These are phyloP conservation scores for Drosophila paranaensis DNA, from an alignment of 2,888 invertebrate species.

Conservation along the genomic window DNA sequence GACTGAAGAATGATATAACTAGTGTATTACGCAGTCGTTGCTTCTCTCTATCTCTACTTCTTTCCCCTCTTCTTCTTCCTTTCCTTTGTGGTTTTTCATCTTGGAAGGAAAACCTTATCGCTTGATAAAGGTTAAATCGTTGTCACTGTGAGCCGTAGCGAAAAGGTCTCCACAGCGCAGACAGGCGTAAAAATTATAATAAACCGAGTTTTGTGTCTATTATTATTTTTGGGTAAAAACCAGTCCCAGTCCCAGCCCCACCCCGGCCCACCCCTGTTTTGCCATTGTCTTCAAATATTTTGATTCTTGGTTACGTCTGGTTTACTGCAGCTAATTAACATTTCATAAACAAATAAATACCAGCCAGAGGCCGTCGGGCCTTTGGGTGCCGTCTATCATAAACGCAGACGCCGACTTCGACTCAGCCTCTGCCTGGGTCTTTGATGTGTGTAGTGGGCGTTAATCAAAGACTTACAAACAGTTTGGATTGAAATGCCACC, in stretches of 20 bases:
- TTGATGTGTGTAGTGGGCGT: conserved; percentile 33
- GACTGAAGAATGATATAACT: no score
- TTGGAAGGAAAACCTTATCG: conserved; percentile 3
- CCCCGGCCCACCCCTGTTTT: neutral
- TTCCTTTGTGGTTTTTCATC: conserved; percentile 6
- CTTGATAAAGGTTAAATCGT: conserved; percentile 37
- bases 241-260: neutral
- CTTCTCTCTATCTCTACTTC: no score
- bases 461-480: neutral
- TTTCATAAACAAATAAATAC: conserved; percentile 54
- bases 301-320: conserved; percentile 10
- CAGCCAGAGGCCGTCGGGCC: conserved; percentile 20
- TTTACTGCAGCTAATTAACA: conserved; percentile 52
- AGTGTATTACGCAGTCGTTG: neutral
- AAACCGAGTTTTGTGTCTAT: conserved; percentile 42
- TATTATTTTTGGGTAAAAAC: conserved; percentile 17
- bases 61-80: neutral
- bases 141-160: conserved; percentile 25
- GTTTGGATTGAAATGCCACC: conserved; percentile 25
- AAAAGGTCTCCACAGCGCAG: conserved; percentile 48
- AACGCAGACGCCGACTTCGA: conserved; percentile 6
- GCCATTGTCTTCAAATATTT: conserved; percentile 20
- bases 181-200: conserved; percentile 71
- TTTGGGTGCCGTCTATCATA: conserved; percentile 38
- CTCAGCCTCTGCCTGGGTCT: neutral